Evolutionary conservation across 2,888 invertebrate genomes (phyloP).

Genomic region (Danaus chrysippus): DNA sequence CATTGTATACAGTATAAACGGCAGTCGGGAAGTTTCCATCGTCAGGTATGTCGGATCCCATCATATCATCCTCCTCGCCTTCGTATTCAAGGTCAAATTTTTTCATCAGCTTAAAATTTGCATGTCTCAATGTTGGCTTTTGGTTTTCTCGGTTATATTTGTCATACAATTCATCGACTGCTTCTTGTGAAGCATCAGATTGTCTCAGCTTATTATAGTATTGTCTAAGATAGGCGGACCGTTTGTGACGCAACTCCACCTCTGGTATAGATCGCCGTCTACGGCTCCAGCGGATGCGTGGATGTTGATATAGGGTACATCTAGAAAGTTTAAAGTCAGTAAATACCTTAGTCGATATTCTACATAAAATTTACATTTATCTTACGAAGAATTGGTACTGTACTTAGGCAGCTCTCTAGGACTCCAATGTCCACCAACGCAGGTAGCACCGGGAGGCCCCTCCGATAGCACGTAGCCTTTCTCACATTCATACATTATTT

Average conservation of each 20-base stretch:
- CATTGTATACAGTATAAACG: constrained; percentile 68
- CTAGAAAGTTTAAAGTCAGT: constrained; percentile 47
- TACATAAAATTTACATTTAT: not conserved
- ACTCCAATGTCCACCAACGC: constrained; percentile 96
- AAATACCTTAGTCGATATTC: not conserved
- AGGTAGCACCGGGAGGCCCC: constrained; percentile 96
- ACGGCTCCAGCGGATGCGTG: constrained; percentile 89
- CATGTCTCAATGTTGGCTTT: constrained; percentile 69
- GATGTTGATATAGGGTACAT: constrained; percentile 92
- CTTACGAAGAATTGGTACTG: not conserved
- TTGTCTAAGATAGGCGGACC: constrained; percentile 64
- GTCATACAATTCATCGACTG: constrained; percentile 60
- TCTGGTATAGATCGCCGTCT: constrained; percentile 78
- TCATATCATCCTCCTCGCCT: constrained; percentile 45
- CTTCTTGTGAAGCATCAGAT: constrained; percentile 49
- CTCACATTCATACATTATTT: constrained; percentile 97
- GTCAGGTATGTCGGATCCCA: constrained; percentile 44
- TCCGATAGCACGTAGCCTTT: constrained; percentile 92
- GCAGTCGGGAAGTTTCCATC: constrained; percentile 65
- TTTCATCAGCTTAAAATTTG: constrained; percentile 71
- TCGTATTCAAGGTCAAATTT: constrained; percentile 62
- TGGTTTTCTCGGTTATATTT: constrained; percentile 66
- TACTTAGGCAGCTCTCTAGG: constrained; percentile 90
- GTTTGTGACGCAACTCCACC: constrained; percentile 58
- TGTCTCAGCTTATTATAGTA: constrained; percentile 62